Evolutionary conservation across 2,797 vertebrate genomes (phyloP), one percentile per base, ranked within the genome.

Genomic region (Heliangelus exortis): DNA sequence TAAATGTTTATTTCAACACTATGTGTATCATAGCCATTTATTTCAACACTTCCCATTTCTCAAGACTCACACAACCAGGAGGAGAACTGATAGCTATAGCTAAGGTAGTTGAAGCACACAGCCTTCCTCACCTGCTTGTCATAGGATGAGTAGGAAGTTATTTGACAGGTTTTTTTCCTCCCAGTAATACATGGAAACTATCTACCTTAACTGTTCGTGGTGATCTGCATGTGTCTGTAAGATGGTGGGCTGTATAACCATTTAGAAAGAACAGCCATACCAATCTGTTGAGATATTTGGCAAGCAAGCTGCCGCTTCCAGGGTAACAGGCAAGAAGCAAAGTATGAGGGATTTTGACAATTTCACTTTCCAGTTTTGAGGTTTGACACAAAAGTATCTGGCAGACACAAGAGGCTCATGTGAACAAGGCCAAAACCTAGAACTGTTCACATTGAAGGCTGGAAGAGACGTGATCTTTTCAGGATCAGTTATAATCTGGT

Each of bases 1-100:
- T 97, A 98, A 98, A 97, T 96, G 79, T 97, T 98, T 97, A 97
- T 97, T 98, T 97, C 97, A 97, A 97, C 96, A 96, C 93, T 91
- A 19, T 86, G 94, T 95, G 96, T 97, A 97, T 97, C 97, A 97
- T 96, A 97, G 97, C 95, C 96, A 95, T 97, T 97, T 97, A 97
- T 97, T 97, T 98, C 97, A 96, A 97, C 97, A 97, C 95, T 96
- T 97, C 85, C 84, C 88, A 31, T 95, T 96, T 95, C 86, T 97
- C 92, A 95, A 96, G 96, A 84, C 88, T 96, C 92, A 93, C 69
- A 74, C 92, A 96, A 96, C 90, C 87, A 90, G 81, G 45, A 92
- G 85, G 84, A 97, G 83, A 91, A 91, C 85, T 73, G 86, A 78
- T 94, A 93, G 90, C 68, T 92, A 94, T 91, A 86, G 81, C 92